phyloP scores from a whole-genome alignment of 2,113 vertebrate genomes.

The Engystomops pustulosus region DNA sequence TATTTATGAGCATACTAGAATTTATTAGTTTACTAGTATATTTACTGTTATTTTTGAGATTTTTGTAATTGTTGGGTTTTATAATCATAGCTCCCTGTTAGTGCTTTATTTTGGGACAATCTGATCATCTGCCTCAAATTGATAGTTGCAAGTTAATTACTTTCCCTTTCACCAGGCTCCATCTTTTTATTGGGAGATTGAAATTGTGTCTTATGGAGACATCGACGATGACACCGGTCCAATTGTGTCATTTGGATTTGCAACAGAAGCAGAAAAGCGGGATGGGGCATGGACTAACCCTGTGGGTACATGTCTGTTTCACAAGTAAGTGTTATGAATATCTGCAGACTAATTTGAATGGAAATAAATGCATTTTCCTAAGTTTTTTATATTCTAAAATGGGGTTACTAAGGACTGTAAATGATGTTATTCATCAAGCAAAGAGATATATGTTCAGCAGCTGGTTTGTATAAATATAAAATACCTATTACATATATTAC shows the following conservation, averaged over 20 bases:
- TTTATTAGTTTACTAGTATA: too few relatives aligned
- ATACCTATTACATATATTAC: too few relatives aligned
- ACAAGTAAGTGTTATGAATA: slow-evolving; percentile 88
- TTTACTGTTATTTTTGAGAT: neutral
- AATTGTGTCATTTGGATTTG: slow-evolving; percentile 96
- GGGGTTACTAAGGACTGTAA: too few relatives aligned
- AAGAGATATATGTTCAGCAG: too few relatives aligned
- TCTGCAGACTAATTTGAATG: neutral
- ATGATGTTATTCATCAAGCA: too few relatives aligned
- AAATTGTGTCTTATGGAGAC: slow-evolving; percentile 97
- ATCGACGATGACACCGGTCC: slow-evolving; percentile 96
- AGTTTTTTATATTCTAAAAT: too few relatives aligned
- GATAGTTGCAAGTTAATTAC: neutral
- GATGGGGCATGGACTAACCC: slow-evolving; percentile 99
- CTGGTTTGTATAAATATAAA: too few relatives aligned
- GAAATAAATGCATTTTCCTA: too few relatives aligned
- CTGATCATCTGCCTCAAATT: too few relatives aligned
- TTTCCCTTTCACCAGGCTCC: slow-evolving; percentile 80
- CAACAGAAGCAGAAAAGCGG: slow-evolving; percentile 94
- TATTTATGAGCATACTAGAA: too few relatives aligned
- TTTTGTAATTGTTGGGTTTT: neutral
- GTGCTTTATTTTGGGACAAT: too few relatives aligned
- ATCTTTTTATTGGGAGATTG: slow-evolving; percentile 98
- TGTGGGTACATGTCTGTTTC: slow-evolving; percentile 96
- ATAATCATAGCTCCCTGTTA: neutral